Evolutionary conservation across 2,113 vertebrate species (phyloP).

Genomic region (Dasyurus viverrinus): DNA sequence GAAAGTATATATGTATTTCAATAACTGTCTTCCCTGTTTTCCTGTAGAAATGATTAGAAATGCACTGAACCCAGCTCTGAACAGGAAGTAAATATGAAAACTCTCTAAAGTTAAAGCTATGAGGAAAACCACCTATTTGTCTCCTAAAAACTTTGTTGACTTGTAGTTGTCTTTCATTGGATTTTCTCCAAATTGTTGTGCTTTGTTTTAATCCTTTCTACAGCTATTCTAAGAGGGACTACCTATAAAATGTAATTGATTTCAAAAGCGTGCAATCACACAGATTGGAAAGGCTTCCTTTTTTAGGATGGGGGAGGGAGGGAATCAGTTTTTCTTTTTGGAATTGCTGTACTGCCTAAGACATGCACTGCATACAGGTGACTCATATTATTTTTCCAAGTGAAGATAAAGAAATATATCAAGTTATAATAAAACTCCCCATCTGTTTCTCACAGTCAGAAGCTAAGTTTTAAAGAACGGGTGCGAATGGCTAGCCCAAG

Average conservation of each 20-base stretch:
- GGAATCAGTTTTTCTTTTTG: background rate
- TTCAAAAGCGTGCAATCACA: conserved; percentile 51
- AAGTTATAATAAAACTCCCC: conserved; percentile 69
- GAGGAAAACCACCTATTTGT: conserved; percentile 34
- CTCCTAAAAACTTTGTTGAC: conserved; percentile 26
- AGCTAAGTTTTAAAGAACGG: conserved; percentile 96
- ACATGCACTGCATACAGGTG: background rate
- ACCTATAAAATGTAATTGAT: conserved; percentile 49
- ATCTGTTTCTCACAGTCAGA: conserved; percentile 89
- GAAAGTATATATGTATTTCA: conserved; percentile 54
- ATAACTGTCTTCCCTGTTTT: conserved; percentile 66
- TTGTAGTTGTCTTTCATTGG: conserved; percentile 50
- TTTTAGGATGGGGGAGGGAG: conserved; percentile 51
- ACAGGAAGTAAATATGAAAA: conserved; percentile 40
- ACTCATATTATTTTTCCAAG: conserved; percentile 33
- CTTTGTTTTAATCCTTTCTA: conserved; percentile 40
- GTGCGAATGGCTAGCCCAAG: conserved; percentile 97
- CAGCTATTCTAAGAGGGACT: conserved; percentile 50
- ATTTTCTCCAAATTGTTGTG: conserved; percentile 45
- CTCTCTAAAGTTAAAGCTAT: conserved; percentile 56
- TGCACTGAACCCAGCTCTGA: conserved; percentile 68
- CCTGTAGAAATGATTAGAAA: conserved; percentile 74
- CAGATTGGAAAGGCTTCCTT: conserved; percentile 51
- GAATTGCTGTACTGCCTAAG: background rate
- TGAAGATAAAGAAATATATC: conserved; percentile 1